Conservation (phyloP, 2,888 invertebrate species). For the Mimachlamys varia region DNA sequence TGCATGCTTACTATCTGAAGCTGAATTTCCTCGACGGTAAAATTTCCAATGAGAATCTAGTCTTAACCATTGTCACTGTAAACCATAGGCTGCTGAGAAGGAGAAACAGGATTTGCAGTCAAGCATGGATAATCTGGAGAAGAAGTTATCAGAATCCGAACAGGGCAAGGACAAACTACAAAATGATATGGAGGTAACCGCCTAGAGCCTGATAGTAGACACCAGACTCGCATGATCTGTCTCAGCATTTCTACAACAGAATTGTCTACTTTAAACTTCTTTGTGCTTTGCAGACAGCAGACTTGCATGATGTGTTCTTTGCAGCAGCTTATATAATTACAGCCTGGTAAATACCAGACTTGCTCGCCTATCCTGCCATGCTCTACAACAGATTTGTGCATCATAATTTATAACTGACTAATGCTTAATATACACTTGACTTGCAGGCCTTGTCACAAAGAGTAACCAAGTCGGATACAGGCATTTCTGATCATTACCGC, state of each 20-base stretch:
- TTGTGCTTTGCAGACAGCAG: neutral
- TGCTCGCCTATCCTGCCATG: neutral
- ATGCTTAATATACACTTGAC: neutral
- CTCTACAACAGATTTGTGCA: neutral
- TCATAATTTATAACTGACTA: neutral
- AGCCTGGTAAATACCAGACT: neutral
- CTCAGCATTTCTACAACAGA: neutral
- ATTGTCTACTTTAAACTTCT: neutral
- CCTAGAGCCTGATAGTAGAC: neutral
- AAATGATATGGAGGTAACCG: constrained; percentile 51
- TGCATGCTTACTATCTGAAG: neutral
- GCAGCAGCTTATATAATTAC: neutral
- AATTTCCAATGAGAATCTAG: neutral
- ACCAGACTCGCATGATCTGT: neutral
- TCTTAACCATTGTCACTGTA: neutral
- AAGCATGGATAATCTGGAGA: constrained; percentile 63
- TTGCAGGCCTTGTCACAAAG: neutral
- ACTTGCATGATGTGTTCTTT: neutral
- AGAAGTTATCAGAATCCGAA: constrained; percentile 55
- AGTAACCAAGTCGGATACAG: neutral
- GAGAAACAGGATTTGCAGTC: constrained; percentile 58
- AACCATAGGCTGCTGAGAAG: constrained; percentile 56
- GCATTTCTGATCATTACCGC: neutral
- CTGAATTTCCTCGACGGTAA: neutral
- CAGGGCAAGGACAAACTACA: constrained; percentile 47